A percentile compares a stretch with the other conserved stretches of the same genome.
phyloP scores from a whole-genome alignment of 2,797 vertebrate species.

The Odontamblyopus rebecca region DNA sequence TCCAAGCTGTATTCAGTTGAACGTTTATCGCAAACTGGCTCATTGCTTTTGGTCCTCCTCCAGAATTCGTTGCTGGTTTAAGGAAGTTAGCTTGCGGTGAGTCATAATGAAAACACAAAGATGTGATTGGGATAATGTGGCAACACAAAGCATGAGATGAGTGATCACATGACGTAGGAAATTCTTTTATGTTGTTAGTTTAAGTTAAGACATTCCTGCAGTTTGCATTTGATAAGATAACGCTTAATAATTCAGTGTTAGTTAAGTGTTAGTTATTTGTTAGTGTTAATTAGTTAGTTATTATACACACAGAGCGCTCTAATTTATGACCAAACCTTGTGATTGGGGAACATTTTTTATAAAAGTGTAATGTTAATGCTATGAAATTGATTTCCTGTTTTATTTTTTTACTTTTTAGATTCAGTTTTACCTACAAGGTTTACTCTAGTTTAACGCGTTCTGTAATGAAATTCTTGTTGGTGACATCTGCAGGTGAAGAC shows the following conservation, averaged over 20 bases:
- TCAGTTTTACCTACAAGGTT: neutral
- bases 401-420: neutral
- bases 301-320: neutral
- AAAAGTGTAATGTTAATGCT: neutral
- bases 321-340: neutral
- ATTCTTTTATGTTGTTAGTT: neutral
- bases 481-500: neutral
- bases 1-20: neutral
- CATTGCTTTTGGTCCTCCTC: neutral
- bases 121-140: slow-evolving; percentile 5
- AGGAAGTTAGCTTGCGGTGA: slow-evolving; percentile 12
- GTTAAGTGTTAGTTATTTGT: neutral
- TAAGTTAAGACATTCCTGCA: neutral
- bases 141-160: neutral
- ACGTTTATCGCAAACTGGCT: neutral
- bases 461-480: neutral
- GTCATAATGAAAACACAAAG: slow-evolving; percentile 13
- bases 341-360: too few relatives aligned
- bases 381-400: neutral
- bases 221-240: neutral
- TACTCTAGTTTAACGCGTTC: neutral
- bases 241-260: neutral
- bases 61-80: slow-evolving; percentile 3
- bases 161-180: neutral
- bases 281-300: neutral